phyloP scores from a whole-genome alignment of 2,113 vertebrate genomes.

The Protobothrops flavoviridis region DNA sequence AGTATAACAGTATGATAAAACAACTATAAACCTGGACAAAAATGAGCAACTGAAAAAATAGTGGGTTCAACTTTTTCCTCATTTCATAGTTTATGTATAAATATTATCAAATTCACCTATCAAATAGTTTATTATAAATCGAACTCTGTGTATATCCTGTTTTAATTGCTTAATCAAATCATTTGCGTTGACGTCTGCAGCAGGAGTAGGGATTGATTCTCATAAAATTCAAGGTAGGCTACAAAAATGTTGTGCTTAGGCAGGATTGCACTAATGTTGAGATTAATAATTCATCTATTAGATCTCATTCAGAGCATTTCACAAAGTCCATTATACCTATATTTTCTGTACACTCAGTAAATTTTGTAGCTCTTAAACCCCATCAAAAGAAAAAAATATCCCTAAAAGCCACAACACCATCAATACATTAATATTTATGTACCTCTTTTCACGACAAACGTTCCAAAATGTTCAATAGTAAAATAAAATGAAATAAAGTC shows the following conservation, averaged over 20 bases:
- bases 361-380: slow-evolving; percentile 73
- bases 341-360: slow-evolving; percentile 74
- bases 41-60: not conserved
- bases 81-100: not conserved
- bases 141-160: not conserved
- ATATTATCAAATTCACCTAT: not conserved
- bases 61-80: not conserved
- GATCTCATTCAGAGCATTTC: slow-evolving; percentile 67
- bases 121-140: not conserved
- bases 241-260: slow-evolving; percentile 53
- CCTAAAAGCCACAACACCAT: slow-evolving; percentile 69
- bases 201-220: not conserved
- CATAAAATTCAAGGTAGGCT: slow-evolving; percentile 3
- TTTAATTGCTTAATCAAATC: slow-evolving; percentile 27
- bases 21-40: not conserved
- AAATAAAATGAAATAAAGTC: slow-evolving; percentile 67
- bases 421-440: slow-evolving; percentile 78
- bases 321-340: slow-evolving; percentile 68
- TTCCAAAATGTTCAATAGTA: slow-evolving; percentile 60
- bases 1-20: not conserved
- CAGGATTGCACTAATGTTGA: slow-evolving; percentile 39
- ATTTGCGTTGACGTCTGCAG: not conserved
- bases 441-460: slow-evolving; percentile 71
- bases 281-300: slow-evolving; percentile 76
- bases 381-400: slow-evolving; percentile 71